A percentile compares a stretch with the other conserved stretches of the same genome.
Evolutionary conservation across 2,797 vertebrate species (phyloP).

Genomic region (Nannoperca australis): DNA sequence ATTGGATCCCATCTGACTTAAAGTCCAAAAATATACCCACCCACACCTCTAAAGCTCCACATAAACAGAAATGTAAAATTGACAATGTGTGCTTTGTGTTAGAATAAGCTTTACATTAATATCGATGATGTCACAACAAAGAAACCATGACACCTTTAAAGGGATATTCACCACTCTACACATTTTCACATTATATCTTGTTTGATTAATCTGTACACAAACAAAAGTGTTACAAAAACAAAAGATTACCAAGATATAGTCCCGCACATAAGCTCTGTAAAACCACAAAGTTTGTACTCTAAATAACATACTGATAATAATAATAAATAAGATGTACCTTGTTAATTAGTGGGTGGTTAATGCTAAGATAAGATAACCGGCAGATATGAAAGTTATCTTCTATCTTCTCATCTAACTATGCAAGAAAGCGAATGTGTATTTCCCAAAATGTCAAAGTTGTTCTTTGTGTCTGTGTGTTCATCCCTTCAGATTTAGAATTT

Average conservation of each 20-base stretch:
- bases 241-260: too few relatives aligned
- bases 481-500: neutral
- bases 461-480: neutral
- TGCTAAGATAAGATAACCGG: too few relatives aligned
- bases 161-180: neutral
- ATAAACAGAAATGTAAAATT: neutral
- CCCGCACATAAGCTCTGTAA: too few relatives aligned
- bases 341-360: too few relatives aligned
- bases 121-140: neutral
- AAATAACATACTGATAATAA: too few relatives aligned
- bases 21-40: neutral
- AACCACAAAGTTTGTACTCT: too few relatives aligned
- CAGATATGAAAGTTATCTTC: too few relatives aligned
- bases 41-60: neutral
- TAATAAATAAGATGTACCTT: too few relatives aligned
- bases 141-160: neutral
- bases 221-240: too few relatives aligned
- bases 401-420: too few relatives aligned
- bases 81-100: neutral
- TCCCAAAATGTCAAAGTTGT: neutral
- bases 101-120: neutral
- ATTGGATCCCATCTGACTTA: neutral
- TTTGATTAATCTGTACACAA: neutral
- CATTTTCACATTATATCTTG: too few relatives aligned
- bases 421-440: neutral